These are phyloP conservation scores for Myrmecobius fasciatus DNA, from an alignment of 2,113 vertebrate genomes.

Conservation along the genomic window DNA sequence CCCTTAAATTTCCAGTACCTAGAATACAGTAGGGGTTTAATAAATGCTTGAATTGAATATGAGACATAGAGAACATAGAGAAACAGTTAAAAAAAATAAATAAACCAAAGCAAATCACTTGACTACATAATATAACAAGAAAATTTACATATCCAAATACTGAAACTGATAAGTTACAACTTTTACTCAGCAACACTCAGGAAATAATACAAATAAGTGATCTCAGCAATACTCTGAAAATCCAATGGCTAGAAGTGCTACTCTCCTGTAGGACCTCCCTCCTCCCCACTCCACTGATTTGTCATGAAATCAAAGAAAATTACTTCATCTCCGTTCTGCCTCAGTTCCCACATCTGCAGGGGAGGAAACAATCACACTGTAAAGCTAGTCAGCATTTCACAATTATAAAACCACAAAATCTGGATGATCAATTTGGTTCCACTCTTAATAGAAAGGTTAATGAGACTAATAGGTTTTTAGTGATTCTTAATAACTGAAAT, in stretches of 20 bases:
- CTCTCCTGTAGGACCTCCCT: background rate
- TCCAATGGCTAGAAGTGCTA: background rate
- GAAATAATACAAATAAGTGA: background rate
- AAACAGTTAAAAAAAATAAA: background rate
- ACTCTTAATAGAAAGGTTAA: background rate
- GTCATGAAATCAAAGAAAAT: background rate
- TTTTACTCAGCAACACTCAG: background rate
- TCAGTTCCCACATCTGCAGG: background rate
- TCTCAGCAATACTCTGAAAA: conserved; percentile 1
- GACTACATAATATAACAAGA: background rate
- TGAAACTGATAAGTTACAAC: background rate
- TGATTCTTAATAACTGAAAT: conserved; percentile 28
- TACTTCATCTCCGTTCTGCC: background rate
- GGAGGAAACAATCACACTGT: background rate
- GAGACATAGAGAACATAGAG: background rate
- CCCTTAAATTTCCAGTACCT: background rate
- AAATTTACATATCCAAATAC: background rate
- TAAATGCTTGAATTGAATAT: background rate
- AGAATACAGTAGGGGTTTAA: background rate
- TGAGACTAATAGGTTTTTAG: background rate
- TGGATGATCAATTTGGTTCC: background rate
- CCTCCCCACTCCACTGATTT: background rate
- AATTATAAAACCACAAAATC: background rate
- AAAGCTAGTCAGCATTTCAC: background rate
- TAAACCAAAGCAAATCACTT: background rate